Evolutionary conservation across 2,113 vertebrate genomes (phyloP).

Genomic region (Dipodomys spectabilis): DNA sequence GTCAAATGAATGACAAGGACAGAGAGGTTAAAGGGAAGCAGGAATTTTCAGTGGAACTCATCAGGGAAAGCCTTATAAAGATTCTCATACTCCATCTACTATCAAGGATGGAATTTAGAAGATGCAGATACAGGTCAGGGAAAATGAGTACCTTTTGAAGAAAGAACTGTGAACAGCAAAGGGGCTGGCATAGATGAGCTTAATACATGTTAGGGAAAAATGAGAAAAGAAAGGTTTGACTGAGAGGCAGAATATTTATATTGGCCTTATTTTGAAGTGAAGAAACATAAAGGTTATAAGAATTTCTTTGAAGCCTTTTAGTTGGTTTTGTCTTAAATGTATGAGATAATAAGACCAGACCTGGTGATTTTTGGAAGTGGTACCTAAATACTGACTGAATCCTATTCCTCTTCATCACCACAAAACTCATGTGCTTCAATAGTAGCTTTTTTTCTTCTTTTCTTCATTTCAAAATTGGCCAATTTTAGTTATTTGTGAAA

Average conservation of each 20-base stretch:
- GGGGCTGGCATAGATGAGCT: neutral
- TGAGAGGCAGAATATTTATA: neutral
- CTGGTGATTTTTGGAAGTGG: neutral
- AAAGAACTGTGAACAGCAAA: neutral
- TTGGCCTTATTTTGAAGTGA: neutral
- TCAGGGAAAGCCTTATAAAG: neutral
- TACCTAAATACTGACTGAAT: neutral
- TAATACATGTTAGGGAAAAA: neutral
- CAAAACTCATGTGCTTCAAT: neutral
- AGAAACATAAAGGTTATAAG: neutral
- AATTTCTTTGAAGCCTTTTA: neutral
- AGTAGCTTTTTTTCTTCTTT: neutral
- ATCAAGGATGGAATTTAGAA: neutral
- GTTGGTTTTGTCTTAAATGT: neutral
- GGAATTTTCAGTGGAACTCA: neutral
- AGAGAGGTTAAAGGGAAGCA: neutral
- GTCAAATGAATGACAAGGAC: conserved; percentile 9
- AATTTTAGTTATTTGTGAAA: conserved; percentile 15
- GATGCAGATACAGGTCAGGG: neutral
- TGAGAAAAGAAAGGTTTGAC: neutral
- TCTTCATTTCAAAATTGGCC: conserved; percentile 1
- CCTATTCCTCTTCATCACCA: neutral
- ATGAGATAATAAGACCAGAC: neutral
- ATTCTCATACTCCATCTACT: neutral
- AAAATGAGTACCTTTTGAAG: neutral